Conservation (phyloP, 2,113 vertebrate genomes). For the Chionodraco myersi region DNA sequence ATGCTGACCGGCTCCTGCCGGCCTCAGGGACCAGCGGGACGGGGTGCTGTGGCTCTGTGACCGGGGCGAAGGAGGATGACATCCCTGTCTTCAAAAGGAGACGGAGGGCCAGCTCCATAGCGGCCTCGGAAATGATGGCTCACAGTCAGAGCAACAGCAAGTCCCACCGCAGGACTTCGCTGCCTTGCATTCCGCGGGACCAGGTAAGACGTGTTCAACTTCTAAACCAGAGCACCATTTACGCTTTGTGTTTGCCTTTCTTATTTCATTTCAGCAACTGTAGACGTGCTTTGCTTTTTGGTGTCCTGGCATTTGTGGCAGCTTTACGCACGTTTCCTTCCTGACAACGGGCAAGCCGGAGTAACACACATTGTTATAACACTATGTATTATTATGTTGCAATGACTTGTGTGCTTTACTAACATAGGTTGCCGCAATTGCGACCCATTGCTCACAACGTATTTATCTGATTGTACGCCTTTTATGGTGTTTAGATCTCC, state of each 20-base stretch:
- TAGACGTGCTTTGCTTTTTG: not conserved
- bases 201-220: slow-evolving; percentile 87
- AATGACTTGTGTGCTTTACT: slow-evolving; percentile 17
- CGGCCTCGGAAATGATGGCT: slow-evolving; percentile 92
- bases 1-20: slow-evolving; percentile 89
- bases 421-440: not conserved
- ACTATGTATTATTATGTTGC: slow-evolving; percentile 7
- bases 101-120: slow-evolving; percentile 93
- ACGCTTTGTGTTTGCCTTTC: not conserved
- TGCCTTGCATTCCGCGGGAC: slow-evolving; percentile 95
- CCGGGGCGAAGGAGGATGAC: slow-evolving; percentile 86
- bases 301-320: slow-evolving; percentile 28
- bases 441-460: not conserved
- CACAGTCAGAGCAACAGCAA: slow-evolving; percentile 88
- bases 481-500: slow-evolving; percentile 4
- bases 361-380: slow-evolving; percentile 8
- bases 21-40: slow-evolving; percentile 82
- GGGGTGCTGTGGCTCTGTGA: slow-evolving; percentile 85
- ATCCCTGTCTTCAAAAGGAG: slow-evolving; percentile 88
- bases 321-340: slow-evolving; percentile 39
- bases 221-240: not conserved
- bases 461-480: not conserved
- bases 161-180: slow-evolving; percentile 93
- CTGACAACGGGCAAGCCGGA: slow-evolving; percentile 2
- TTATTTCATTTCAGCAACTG: slow-evolving; percentile 34